Conservation (phyloP, 1,140 invertebrate species). For the Cyphomyrmex costatus region DNA sequence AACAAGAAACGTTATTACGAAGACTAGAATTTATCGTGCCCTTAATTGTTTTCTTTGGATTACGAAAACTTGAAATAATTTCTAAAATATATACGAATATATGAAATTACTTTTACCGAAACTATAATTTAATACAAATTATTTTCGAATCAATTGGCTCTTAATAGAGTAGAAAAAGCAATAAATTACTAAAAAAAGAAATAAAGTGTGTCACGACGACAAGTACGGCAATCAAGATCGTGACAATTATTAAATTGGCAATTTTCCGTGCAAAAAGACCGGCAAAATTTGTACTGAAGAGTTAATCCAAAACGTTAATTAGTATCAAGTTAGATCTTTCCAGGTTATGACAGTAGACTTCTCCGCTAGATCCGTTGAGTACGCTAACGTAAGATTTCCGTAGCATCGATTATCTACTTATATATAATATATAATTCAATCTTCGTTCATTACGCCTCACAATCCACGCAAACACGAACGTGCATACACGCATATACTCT, state of each 20-base stretch:
- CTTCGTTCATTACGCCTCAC: constrained; percentile 43
- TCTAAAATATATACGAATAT: not conserved
- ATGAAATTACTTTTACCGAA: not conserved
- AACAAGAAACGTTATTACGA: not conserved
- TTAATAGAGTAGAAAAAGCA: not conserved
- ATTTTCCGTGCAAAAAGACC: not conserved
- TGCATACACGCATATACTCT: constrained; percentile 44
- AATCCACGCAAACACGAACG: constrained; percentile 34
- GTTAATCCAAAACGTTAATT: constrained; percentile 66
- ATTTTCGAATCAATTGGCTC: not conserved
- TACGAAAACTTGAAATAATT: not conserved
- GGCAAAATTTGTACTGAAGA: constrained; percentile 17
- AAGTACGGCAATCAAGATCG: constrained; percentile 43
- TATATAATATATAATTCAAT: constrained; percentile 16
- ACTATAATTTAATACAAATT: constrained; percentile 11
- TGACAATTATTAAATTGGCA: constrained; percentile 24
- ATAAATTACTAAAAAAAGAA: not conserved
- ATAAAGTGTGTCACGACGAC: not conserved
- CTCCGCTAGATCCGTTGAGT: constrained; percentile 76
- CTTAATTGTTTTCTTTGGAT: not conserved
- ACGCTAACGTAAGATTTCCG: constrained; percentile 74
- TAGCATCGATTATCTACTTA: constrained; percentile 67
- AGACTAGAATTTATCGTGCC: constrained; percentile 18
- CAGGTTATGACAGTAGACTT: constrained; percentile 73
- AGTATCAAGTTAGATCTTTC: constrained; percentile 70